Conservation (phyloP, 37 sponge, comb jelly and placozoan species). For the Hexactinellida sp. region DNA sequence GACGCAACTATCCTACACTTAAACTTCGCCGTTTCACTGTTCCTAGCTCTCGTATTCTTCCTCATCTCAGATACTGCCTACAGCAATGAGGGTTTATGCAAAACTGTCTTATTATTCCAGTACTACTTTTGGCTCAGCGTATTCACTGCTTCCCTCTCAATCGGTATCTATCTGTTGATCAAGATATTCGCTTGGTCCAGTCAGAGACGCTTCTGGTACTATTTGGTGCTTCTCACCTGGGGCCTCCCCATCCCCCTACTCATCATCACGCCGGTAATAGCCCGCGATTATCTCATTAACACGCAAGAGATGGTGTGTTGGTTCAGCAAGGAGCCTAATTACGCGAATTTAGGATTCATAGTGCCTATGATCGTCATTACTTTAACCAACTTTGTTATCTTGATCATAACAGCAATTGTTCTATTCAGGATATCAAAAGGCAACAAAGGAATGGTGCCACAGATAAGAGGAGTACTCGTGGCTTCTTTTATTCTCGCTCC, state of each 20-base stretch:
- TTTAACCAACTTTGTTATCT: background rate
- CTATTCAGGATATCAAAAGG: constrained; percentile 10
- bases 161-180: background rate
- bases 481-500: background rate
- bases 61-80: background rate
- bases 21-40: background rate
- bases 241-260: background rate
- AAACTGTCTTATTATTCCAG: background rate
- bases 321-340: constrained; percentile 3
- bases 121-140: background rate
- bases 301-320: background rate
- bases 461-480: background rate
- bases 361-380: background rate
- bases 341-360: background rate
- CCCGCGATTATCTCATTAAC: background rate
- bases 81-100: background rate
- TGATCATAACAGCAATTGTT: background rate
- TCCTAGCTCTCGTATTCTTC: background rate
- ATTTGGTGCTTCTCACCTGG: background rate
- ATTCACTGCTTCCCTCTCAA: background rate
- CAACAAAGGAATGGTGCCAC: background rate
- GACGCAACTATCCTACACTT: background rate
- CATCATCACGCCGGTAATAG: background rate
- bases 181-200: constrained; percentile 17
- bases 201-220: background rate